Evolutionary conservation across 2,113 vertebrate species (phyloP), one percentile per base, ranked within the genome.

Genomic region (Peromyscus maniculatus): DNA sequence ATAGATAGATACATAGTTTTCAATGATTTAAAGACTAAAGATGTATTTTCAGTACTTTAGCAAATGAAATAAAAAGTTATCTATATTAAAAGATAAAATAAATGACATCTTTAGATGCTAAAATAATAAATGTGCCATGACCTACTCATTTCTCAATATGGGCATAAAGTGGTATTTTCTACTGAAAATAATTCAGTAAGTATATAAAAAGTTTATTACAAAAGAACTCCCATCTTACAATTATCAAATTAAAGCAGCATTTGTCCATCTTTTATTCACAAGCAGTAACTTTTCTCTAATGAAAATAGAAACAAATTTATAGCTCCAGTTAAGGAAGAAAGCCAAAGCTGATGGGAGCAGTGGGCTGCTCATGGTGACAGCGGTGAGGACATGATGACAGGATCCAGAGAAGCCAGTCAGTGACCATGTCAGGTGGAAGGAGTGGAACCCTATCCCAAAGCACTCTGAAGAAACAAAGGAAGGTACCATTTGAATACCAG

Each of bases 141-240:
- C 36, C 36, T 84, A 91, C 74, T 7, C 84, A 95, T 64, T 86
- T 91, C 52, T 89, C 59, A 46, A 91, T 89, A 86, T 72, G 46
- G 15, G 22, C 13, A 93, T 78, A 39, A 96, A 91, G 52, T 71
- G 88, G 28, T 79, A 92, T 69, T 84, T 92, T 94, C 69, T 79
- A 91, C 77, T 52, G 13, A 78, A 26, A 74, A 83, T 36, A 94
- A 94, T 96, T 84, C 43, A 93, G 95, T 82, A 5, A 69, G 84
- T 69, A 95, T 83, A 91, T 78, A 72, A 71, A 89, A 55, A 67
- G 24, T 79, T 43, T 84, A 97, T 86, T 87, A 92, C 4, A 92
- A 95, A 88, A 88, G 21, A 87, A 94, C 3, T 80, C 2, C 13
- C 31, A 1, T 91, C 11, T 87, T 82, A 77, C 0, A 89, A 78